phyloP scores from a whole-genome alignment of 2,888 invertebrate genomes.

The Drepana falcataria region DNA sequence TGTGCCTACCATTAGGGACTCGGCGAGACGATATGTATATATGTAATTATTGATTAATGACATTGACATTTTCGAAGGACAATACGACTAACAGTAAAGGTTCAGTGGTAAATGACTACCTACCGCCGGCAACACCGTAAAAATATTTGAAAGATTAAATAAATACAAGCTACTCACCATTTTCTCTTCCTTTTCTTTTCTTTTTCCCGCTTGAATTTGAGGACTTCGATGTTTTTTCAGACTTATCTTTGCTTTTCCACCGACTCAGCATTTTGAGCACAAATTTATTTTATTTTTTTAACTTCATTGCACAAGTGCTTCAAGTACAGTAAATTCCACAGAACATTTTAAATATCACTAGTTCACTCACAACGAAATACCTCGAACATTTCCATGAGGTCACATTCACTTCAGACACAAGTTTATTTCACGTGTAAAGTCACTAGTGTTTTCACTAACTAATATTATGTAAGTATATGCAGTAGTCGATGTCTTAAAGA shows the following conservation, averaged over 20 bases:
- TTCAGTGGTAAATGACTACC: too few relatives aligned
- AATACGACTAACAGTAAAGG: too few relatives aligned
- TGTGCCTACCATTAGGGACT: too few relatives aligned
- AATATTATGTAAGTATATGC: neutral
- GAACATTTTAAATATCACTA: neutral
- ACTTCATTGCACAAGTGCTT: neutral
- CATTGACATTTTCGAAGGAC: too few relatives aligned
- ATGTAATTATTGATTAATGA: too few relatives aligned
- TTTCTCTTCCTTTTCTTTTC: constrained; percentile 91
- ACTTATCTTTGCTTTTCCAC: constrained; percentile 92
- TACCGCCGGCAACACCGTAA: too few relatives aligned
- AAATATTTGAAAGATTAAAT: neutral
- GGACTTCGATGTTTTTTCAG: constrained; percentile 82
- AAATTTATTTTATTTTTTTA: constrained; percentile 9
- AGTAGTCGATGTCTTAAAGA: too few relatives aligned
- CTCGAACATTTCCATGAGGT: neutral
- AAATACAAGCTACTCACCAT: constrained; percentile 75
- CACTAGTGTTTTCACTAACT: constrained; percentile 8
- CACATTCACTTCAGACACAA: neutral
- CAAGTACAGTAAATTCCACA: neutral
- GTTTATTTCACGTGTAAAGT: neutral
- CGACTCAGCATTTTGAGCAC: constrained; percentile 83
- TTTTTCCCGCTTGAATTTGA: constrained; percentile 83
- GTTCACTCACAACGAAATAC: neutral
- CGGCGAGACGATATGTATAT: too few relatives aligned